These are phyloP conservation scores for Onychomys arenicola DNA, from an alignment of 2,797 vertebrate genomes.

Conservation along the genomic window DNA sequence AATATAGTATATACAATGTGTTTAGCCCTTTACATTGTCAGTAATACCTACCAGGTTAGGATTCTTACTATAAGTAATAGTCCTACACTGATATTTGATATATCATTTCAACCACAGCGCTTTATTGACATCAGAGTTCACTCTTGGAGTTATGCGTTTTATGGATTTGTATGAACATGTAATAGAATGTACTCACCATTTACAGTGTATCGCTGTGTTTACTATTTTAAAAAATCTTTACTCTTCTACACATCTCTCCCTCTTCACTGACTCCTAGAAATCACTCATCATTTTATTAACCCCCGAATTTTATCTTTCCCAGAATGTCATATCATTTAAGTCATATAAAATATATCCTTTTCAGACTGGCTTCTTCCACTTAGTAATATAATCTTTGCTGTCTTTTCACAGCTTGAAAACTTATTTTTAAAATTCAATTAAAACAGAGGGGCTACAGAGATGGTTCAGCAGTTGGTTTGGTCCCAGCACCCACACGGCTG, in stretches of 20 bases:
- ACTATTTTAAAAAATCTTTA: neutral
- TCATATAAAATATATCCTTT: neutral
- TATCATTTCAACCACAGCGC: neutral
- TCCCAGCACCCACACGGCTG: neutral
- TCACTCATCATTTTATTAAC: neutral
- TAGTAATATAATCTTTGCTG: neutral
- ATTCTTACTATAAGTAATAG: neutral
- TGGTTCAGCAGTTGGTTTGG: neutral
- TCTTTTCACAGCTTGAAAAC: neutral
- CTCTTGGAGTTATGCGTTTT: neutral
- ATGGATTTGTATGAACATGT: neutral
- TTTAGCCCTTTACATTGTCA: neutral
- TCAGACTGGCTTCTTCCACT: neutral
- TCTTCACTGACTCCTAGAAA: neutral
- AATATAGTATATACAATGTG: neutral
- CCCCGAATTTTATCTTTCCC: neutral
- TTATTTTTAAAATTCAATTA: neutral
- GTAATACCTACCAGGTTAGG: neutral
- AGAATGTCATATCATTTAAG: neutral
- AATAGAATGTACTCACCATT: neutral
- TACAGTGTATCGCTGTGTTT: neutral
- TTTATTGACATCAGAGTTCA: neutral
- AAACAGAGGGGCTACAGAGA: neutral
- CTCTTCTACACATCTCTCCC: neutral
- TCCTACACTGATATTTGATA: neutral